A percentile compares a stretch with the other conserved stretches of the same genome.
phyloP scores from a whole-genome alignment of 2,797 vertebrate genomes.

The Erethizon dorsatum region DNA sequence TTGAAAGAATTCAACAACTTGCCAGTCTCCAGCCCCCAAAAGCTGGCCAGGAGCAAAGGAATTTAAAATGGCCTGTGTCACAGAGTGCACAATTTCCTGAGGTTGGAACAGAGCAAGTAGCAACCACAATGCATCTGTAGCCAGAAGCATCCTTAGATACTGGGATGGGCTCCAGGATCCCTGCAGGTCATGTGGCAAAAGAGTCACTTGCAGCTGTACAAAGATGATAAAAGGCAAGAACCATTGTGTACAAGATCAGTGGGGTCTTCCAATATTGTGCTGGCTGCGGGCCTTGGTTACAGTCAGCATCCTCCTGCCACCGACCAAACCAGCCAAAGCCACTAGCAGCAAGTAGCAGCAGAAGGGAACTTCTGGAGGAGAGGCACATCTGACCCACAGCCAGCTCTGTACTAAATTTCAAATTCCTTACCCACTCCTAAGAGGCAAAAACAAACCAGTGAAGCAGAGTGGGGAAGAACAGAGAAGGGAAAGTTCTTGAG shows the following conservation, averaged over 20 bases:
- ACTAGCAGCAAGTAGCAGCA: neutral
- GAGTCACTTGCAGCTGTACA: neutral
- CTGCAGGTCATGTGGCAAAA: neutral
- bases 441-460: neutral
- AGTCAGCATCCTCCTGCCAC: neutral
- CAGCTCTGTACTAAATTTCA: neutral
- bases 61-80: neutral
- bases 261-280: neutral
- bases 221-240: neutral
- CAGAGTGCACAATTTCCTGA: neutral
- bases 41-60: neutral
- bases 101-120: neutral
- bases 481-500: neutral
- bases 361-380: neutral
- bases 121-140: neutral
- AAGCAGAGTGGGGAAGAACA: neutral
- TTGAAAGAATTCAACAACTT: neutral
- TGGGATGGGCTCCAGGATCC: neutral
- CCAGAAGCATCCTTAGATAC: neutral
- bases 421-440: neutral
- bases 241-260: neutral
- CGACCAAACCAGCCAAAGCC: neutral
- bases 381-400: neutral
- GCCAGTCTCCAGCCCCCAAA: neutral
- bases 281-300: neutral